Base-by-base conservation (phyloP, 2,888 invertebrate species). In the Aphodius sticticus region DNA sequence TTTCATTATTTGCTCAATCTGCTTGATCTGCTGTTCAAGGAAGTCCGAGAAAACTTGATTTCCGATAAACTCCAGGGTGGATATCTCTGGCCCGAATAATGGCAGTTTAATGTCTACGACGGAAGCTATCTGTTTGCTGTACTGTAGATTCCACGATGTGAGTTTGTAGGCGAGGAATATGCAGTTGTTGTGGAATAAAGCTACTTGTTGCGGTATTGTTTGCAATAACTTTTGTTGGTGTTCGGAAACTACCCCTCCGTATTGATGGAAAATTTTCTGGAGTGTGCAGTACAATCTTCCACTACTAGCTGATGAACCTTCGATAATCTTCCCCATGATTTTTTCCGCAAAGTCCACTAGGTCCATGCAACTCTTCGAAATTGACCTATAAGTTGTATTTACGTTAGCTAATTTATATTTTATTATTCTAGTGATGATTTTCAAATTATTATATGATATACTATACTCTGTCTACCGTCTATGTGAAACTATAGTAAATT, bases 181-280 rank as follows among this genome's bases (percentile, higher is more conserved):
- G 87, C 97, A 97, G 89, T 98, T 98, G 90, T 98, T 98, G 90
- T 97, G 94, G 86, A 96, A 96, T 36, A 97, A 87, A 6, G 96
- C 97, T 84, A 95, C 93, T 90, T 96, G 96, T 86, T 97, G 97
- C 2, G 98, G 97, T 85, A 97, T 95, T 0, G 94, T 95, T 86
- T 95, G 93, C 79, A 98, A 90, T 83, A 94, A 92, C 85, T 94
- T 94, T 86, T 94, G 93, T 89, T 97, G 97, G 86, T 95, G 92
- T 83, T 94, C 93, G 0, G 96, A 95, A 35, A 96, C 94, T 76
- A 96, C 92, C 72, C 92, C 93, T 80, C 93, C 92, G 88, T 96
- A 98, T 84, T 95, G 90, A 85, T 94, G 94, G 83, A 97, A 93
- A 81, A 97, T 93, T 83, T 93, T 91, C 82, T 95, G 90, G 6